Evolutionary conservation across 2,888 invertebrate species (phyloP).

Genomic region (Heliconius erato): DNA sequence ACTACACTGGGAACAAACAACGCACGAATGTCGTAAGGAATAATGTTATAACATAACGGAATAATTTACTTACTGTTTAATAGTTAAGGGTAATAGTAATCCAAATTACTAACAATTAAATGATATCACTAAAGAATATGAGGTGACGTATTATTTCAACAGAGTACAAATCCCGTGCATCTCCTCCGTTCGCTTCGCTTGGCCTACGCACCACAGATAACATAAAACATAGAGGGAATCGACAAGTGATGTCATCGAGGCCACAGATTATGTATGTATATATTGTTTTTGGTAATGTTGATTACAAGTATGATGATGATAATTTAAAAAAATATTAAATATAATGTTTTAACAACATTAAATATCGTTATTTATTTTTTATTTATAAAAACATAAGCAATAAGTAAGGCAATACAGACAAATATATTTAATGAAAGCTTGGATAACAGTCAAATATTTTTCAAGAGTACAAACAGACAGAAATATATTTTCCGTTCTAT

Average conservation of each 20-base stretch:
- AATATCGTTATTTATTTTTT: background rate
- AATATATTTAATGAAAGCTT: background rate
- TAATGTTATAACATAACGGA: conserved; percentile 55
- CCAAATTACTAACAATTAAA: conserved; percentile 63
- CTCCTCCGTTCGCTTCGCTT: conserved; percentile 77
- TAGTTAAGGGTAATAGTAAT: conserved; percentile 60
- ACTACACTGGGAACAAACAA: conserved; percentile 81
- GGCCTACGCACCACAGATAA: conserved; percentile 72
- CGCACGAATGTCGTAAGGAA: conserved; percentile 67
- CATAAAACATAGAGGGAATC: conserved; percentile 42
- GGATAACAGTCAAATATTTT: background rate
- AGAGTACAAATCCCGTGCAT: conserved; percentile 78
- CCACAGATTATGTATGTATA: conserved; percentile 39
- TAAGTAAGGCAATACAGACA: background rate
- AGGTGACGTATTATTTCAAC: conserved; percentile 83
- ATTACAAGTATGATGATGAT: background rate
- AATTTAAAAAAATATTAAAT: background rate
- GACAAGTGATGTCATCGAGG: conserved; percentile 51
- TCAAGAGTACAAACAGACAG: too few relatives aligned
- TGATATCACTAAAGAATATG: conserved; percentile 66
- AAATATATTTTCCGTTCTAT: too few relatives aligned
- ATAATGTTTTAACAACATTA: background rate
- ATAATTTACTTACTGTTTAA: conserved; percentile 76
- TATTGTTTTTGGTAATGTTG: conserved; percentile 13
- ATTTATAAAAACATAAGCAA: background rate